Base-by-base conservation (phyloP, 2,888 invertebrate genomes). In the Drosophila buzzatii region DNA sequence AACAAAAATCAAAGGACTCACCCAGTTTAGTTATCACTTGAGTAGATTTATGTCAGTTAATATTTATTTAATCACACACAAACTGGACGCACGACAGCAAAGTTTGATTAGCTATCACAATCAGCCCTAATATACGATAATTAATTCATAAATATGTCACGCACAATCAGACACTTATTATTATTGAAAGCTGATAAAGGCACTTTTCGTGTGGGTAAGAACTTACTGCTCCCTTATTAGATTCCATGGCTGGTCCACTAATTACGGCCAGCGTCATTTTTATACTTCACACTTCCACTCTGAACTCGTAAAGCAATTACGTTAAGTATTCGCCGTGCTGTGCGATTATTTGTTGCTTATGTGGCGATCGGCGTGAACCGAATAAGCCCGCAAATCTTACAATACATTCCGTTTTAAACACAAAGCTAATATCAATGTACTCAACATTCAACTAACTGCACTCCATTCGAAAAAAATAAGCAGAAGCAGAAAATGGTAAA, bases 211-310 rank as follows among this genome's bases (percentile, higher is more conserved):
- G 16, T 37, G 10, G 35, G 23, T 44, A 61, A 64, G 60, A 74
- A 86, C 86, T 86, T 90, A 86, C 86, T 63, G 74, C 42, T 60
- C 65, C 65, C 66, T 72, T 88, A 64, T 69, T 75, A 14, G 59
- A 67, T 51, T 69, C 72, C 45, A 53, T 20, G 44, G 63, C 59
- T 42, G 81, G 12, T 53, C 82, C 88, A 65, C 70, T 82, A 67
- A 78, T 77, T 70, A 70, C 81, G 49, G 70, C 41, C 56, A 74
- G 20, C 52, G 74, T 82, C 85, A 89, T 70, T 20, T 45, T n/a
- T n/a, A n/a, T n/a, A n/a, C n/a, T n/a, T n/a, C n/a, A n/a, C n/a
- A n/a, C 18, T 33, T 41, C 31, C 59, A 20, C 58, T 49, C 65
- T 9, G 27, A 53, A 18, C 45, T 45, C 23, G 45, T 27, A 9